Evolutionary conservation across 1,140 invertebrate genomes (phyloP), one percentile per base, ranked within the genome.

Genomic region (Meloidogyne hapla): DNA sequence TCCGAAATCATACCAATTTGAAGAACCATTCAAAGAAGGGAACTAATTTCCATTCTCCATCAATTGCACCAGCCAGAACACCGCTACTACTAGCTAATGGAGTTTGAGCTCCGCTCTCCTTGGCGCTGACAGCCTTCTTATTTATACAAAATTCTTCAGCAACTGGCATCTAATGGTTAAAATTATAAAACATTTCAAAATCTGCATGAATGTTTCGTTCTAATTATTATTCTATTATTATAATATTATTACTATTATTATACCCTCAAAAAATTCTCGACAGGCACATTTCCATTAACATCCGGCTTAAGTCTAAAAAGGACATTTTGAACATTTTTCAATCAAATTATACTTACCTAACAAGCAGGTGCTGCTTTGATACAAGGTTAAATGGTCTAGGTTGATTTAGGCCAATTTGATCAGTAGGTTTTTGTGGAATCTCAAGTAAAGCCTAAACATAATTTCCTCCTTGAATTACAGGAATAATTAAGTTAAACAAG

Each of bases 21-120:
- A 87, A 87, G 78, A 85, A 87, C 85, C 83, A 84, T 66, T 84
- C 83, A 68, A 76, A 84, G 80, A 83, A 85, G 18, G 83, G 77
- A 26, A 78, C 84, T 21, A 86, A 76, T 77, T 86, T 86, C 85
- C 85, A 86, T 69, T 87, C 85, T 13, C 84, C 85, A 9, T 86
- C 84, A n/a, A 65, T 23, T 48, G 21, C 15, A 42, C 62, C 12
- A 4, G 26, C 26, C 48, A 56, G n/a, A 21, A 9, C 18, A 18
- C n/a, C 38, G 18, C 68, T 56, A 62, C 13, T 63, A 26, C 38
- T 48, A 13, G 56, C 28, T 40, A 45, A 56, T 28, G 40, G 76
- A 74, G 38, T 33, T 13, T 67, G 76, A 21, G 63, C 70, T 69
- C 75, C 26, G 26, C 45, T 67, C 23, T 77, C 42, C 25, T 33